phyloP scores from a whole-genome alignment of 2,113 vertebrate genomes.

The Coptodon bakossiorum region DNA sequence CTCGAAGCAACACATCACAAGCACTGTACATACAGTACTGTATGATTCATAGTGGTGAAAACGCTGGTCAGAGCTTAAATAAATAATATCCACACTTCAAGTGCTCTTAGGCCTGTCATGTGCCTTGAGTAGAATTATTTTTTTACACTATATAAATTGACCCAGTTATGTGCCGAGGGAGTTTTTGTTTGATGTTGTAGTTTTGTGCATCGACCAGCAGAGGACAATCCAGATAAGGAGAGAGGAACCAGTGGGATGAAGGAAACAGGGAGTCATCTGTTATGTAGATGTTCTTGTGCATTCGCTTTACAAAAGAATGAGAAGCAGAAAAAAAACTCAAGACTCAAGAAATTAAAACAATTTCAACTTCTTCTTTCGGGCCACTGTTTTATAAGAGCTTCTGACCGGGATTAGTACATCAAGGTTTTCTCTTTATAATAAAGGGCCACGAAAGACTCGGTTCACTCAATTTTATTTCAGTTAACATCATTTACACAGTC shows the following conservation, averaged over 20 bases:
- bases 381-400: background rate
- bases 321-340: background rate
- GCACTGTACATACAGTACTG: background rate
- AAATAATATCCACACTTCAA: background rate
- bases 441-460: fast-evolving
- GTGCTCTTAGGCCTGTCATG: background rate
- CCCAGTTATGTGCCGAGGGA: background rate
- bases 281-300: background rate
- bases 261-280: background rate
- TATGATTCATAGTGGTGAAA: background rate
- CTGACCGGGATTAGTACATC: background rate
- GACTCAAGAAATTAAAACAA: background rate
- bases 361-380: background rate
- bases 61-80: fast-evolving
- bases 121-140: background rate
- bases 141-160: background rate
- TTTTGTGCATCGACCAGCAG: slow-evolving; percentile 24
- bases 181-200: background rate
- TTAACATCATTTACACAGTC: fast-evolving
- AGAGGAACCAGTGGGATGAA: background rate
- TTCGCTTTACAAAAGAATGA: fast-evolving
- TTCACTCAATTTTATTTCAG: background rate
- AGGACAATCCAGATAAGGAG: slow-evolving; percentile 2
- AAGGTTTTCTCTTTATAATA: background rate
- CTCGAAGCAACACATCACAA: background rate